These are phyloP conservation scores for Lithobates pipiens DNA, from an alignment of 2,797 vertebrate genomes.

Conservation along the genomic window DNA sequence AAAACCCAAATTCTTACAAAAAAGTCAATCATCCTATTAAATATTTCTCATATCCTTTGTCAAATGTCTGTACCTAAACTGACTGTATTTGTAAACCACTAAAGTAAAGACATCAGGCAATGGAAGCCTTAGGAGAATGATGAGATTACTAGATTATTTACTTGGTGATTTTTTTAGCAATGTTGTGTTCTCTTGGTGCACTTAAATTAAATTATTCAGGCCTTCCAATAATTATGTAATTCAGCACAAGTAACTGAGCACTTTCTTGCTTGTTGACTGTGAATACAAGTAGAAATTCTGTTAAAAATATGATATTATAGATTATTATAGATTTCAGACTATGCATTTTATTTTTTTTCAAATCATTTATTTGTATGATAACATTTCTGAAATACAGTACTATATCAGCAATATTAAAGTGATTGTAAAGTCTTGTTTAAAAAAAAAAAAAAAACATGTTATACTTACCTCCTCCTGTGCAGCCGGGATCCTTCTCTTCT, in stretches of 20 bases:
- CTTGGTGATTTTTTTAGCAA: slow-evolving; percentile 38
- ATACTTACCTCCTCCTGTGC: no score
- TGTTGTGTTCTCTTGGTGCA: slow-evolving; percentile 31
- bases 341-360: neutral
- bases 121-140: slow-evolving; percentile 18
- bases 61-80: neutral
- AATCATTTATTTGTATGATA: no score
- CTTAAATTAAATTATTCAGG: slow-evolving; percentile 47
- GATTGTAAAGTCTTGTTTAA: no score
- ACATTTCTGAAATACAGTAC: no score
- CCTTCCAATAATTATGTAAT: slow-evolving; percentile 39
- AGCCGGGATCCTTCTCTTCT: no score
- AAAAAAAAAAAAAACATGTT: no score
- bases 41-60: neutral
- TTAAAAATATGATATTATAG: slow-evolving; percentile 7
- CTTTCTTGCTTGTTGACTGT: slow-evolving; percentile 8
- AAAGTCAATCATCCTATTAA: no score
- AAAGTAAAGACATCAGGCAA: neutral
- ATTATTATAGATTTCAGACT: slow-evolving; percentile 4
- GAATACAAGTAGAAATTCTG: slow-evolving; percentile 9
- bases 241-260: slow-evolving; percentile 38
- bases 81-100: slow-evolving; percentile 11
- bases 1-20: no score
- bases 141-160: slow-evolving; percentile 40
- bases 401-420: no score